Percentiles rank a stretch among this genome's conserved stretches.
These are phyloP conservation scores for Nomada goodeniana DNA, from an alignment of 2,888 invertebrate genomes.

Conservation along the genomic window DNA sequence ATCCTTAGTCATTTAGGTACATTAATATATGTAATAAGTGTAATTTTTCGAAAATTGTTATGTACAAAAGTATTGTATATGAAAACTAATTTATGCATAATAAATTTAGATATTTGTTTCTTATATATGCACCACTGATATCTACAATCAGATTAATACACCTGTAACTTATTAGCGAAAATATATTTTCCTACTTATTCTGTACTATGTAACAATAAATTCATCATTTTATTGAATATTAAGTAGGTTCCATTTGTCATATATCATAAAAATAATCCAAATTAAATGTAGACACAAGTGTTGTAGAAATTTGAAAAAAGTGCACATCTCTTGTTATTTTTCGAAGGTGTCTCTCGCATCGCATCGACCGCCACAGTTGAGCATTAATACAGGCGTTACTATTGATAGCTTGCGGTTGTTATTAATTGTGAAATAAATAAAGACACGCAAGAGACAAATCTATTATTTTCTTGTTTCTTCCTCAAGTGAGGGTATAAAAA, in stretches of 20 bases:
- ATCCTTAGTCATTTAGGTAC: not conserved
- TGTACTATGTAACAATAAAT: not conserved
- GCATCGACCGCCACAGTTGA: slow-evolving; percentile 2
- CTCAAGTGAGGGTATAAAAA: slow-evolving; percentile 9
- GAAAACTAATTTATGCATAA: slow-evolving; percentile 8
- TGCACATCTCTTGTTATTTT: not conserved
- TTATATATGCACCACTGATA: not conserved
- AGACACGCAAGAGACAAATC: not conserved
- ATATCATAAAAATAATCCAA: not conserved
- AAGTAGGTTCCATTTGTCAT: not conserved
- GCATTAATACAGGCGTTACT: not conserved
- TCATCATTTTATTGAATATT: not conserved
- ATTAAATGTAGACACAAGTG: not conserved
- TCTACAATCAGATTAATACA: not conserved
- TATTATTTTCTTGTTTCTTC: slow-evolving; percentile 8
- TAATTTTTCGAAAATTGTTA: not conserved
- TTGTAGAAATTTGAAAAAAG: not conserved
- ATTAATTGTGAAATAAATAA: slow-evolving; percentile 34
- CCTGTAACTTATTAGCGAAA: not conserved
- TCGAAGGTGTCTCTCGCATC: slow-evolving; percentile 20
- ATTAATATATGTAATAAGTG: not conserved
- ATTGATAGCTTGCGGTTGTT: not conserved
- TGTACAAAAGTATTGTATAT: slow-evolving; percentile 4
- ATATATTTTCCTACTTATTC: slow-evolving; percentile 6
- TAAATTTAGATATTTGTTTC: not conserved